A percentile compares a stretch with the other conserved stretches of the same genome.
These are phyloP conservation scores for Hirundo rustica DNA, from an alignment of 2,797 vertebrate species.

Conservation along the genomic window DNA sequence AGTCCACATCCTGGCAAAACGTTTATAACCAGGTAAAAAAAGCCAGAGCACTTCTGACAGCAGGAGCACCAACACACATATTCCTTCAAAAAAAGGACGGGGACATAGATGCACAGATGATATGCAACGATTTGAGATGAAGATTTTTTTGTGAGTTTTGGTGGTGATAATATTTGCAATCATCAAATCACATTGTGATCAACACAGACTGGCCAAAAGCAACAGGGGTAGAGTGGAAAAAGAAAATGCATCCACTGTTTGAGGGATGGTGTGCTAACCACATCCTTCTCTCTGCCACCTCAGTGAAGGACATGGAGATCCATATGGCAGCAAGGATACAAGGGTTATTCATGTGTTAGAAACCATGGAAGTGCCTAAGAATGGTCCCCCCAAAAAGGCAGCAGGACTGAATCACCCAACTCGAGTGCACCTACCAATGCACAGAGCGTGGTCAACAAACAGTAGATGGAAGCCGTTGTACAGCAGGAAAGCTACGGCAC, in stretches of 20 bases:
- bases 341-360: neutral
- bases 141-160: neutral
- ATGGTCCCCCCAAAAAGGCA: neutral
- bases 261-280: rapidly evolving
- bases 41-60: neutral
- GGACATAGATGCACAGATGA: rapidly evolving
- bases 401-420: neutral
- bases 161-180: neutral
- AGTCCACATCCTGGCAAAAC: neutral
- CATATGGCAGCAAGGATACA: neutral
- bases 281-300: neutral
- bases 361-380: neutral
- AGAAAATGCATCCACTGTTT: neutral
- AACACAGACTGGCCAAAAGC: neutral
- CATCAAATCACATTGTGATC: neutral
- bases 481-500: neutral
- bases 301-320: neutral
- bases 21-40: neutral
- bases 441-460: neutral
- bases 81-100: neutral
- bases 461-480: neutral
- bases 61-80: rapidly evolving
- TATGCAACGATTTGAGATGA: neutral
- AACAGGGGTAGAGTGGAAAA: neutral
- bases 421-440: too few species aligned